These are phyloP conservation scores for Coranthus polyacanthus DNA, from an alignment of 2,797 vertebrate species.

Conservation along the genomic window DNA sequence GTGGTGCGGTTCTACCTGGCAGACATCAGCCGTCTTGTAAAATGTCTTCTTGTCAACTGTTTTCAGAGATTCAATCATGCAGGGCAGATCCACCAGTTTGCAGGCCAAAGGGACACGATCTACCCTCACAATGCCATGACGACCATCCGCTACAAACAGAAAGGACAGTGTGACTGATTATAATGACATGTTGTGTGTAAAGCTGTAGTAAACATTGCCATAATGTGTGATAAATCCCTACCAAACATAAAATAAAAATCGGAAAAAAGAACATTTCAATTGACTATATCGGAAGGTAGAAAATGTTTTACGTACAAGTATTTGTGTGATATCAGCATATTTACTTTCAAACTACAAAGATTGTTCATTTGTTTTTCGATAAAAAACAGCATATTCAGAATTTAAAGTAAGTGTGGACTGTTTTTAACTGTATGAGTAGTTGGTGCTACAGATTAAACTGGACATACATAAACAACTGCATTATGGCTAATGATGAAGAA, in stretches of 20 bases:
- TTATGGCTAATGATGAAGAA: not conserved
- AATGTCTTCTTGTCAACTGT: constrained; percentile 96
- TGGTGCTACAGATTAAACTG: too few species aligned
- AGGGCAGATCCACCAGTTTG: constrained; percentile 95
- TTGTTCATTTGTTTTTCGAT: too few species aligned
- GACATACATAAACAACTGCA: too few species aligned
- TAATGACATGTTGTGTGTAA: not conserved
- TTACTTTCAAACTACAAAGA: too few species aligned
- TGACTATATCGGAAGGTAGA: too few species aligned
- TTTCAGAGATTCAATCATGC: constrained; percentile 93
- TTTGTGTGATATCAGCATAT: too few species aligned
- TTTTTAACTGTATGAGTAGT: too few species aligned
- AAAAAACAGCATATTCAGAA: not conserved
- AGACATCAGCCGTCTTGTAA: constrained; percentile 96
- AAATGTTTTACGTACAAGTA: too few species aligned
- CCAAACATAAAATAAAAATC: too few species aligned
- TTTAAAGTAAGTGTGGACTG: too few species aligned
- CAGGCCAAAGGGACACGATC: constrained; percentile 92
- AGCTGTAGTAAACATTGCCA: not conserved
- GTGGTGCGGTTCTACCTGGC: constrained; percentile 87
- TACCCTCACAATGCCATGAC: constrained; percentile 92
- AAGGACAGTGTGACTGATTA: not conserved
- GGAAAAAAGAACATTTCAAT: too few species aligned
- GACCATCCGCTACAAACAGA: constrained; percentile 87
- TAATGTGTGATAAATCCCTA: too few species aligned